These are phyloP conservation scores for Cirrhinus molitorella DNA, from an alignment of 2,797 vertebrate genomes.

Conservation along the genomic window DNA sequence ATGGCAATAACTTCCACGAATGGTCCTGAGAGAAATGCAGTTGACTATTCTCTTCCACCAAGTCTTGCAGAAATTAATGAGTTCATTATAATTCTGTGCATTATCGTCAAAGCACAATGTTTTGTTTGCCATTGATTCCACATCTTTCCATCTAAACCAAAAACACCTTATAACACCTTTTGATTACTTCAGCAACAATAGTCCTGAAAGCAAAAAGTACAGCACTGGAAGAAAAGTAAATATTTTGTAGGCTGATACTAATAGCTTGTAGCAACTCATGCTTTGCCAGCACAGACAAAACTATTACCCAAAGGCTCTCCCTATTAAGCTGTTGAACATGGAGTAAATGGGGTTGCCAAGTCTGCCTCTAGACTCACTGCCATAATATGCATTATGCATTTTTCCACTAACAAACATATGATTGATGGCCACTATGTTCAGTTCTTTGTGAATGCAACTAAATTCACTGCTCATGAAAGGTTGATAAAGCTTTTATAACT, in stretches of 20 bases:
- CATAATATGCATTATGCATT: slow-evolving; percentile 30
- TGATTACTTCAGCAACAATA: not conserved
- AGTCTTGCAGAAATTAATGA: not conserved
- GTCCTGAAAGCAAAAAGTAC: not conserved
- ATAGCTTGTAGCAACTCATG: slow-evolving; percentile 21
- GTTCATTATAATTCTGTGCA: not conserved
- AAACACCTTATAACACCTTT: not conserved
- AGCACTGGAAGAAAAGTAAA: not conserved
- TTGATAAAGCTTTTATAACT: not conserved
- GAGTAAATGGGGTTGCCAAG: slow-evolving; percentile 34
- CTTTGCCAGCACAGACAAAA: slow-evolving; percentile 43
- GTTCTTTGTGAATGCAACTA: not conserved
- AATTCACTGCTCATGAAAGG: not conserved
- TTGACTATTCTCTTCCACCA: not conserved
- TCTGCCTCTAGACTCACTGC: slow-evolving; percentile 29
- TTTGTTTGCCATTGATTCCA: not conserved
- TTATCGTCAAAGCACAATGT: not conserved
- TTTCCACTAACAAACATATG: slow-evolving; percentile 10
- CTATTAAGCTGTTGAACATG: slow-evolving; percentile 40
- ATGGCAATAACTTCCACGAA: not conserved
- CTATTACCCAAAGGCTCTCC: slow-evolving; percentile 50
- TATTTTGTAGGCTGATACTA: slow-evolving; percentile 34
- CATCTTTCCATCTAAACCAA: not conserved
- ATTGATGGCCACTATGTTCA: not conserved
- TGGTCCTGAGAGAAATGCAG: not conserved